Percentiles rank a stretch among this genome's conserved stretches.
Conservation (phyloP, 2,797 vertebrate species). For the Helostoma temminkii region DNA sequence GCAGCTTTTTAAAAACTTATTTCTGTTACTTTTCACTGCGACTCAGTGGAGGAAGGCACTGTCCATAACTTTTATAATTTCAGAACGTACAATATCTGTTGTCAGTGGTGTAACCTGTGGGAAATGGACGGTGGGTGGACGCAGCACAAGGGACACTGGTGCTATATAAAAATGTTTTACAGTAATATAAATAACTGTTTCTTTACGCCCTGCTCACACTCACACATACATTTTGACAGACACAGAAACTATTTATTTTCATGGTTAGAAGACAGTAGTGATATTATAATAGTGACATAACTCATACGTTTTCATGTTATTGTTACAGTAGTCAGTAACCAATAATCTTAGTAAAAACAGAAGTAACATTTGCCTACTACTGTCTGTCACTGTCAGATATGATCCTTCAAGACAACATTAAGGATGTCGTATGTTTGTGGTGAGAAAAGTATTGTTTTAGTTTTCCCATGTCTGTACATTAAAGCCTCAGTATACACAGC, state of each 20-base stretch:
- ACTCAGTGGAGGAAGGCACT: neutral
- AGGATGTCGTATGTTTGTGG: neutral
- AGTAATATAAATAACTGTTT: too few species aligned
- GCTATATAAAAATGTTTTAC: neutral
- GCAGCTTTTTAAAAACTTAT: too few species aligned
- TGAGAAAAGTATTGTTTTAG: too few species aligned
- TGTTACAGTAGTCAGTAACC: neutral
- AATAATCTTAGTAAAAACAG: neutral
- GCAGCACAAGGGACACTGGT: neutral
- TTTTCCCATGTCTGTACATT: too few species aligned
- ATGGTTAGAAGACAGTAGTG: neutral
- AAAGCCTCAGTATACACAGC: too few species aligned
- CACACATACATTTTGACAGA: slow-evolving; percentile 16
- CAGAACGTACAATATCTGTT: neutral
- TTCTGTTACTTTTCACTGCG: too few species aligned
- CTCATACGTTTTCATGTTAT: neutral
- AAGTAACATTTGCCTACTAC: neutral
- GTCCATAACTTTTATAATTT: neutral
- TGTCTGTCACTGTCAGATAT: slow-evolving; percentile 13
- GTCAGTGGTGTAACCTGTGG: neutral
- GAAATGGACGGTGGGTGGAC: neutral
- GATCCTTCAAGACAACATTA: neutral
- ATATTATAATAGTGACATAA: neutral
- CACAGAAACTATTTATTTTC: neutral
- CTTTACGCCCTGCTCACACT: neutral